Evolutionary conservation across 2,888 invertebrate species (phyloP).

Genomic region (Entomobrya multifasciata): DNA sequence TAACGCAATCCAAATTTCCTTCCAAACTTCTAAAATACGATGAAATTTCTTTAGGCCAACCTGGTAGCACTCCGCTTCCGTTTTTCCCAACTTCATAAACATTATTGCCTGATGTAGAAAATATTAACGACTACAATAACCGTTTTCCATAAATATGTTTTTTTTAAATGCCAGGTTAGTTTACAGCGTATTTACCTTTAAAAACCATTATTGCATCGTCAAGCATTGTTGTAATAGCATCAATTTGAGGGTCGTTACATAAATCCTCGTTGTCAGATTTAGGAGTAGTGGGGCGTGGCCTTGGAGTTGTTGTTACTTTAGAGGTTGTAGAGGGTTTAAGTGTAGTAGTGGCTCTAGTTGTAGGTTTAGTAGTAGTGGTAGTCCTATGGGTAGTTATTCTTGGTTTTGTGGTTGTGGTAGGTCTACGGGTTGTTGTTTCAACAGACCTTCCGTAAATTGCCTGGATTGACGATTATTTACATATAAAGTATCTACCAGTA

Average conservation of each 20-base stretch:
- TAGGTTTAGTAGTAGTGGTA: constrained; percentile 35
- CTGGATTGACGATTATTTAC: constrained; percentile 11
- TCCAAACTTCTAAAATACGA: constrained; percentile 68
- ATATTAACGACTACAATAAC: neutral
- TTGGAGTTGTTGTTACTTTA: constrained; percentile 18
- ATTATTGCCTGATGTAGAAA: neutral
- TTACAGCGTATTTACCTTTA: constrained; percentile 55
- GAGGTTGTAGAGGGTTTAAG: neutral
- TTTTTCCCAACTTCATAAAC: constrained; percentile 64
- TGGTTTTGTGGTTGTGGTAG: constrained; percentile 18
- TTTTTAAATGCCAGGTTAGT: no score
- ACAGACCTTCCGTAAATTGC: constrained; percentile 21
- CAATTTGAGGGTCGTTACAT: constrained; percentile 67
- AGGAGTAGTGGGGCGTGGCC: constrained; percentile 34
- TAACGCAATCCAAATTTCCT: constrained; percentile 70
- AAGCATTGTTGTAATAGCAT: constrained; percentile 72
- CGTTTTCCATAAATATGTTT: no score
- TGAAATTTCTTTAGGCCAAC: constrained; percentile 72
- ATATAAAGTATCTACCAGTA: no score
- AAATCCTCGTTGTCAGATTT: constrained; percentile 55
- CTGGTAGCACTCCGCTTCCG: constrained; percentile 59
- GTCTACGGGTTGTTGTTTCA: neutral
- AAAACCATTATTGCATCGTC: constrained; percentile 63
- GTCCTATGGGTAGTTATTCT: neutral
- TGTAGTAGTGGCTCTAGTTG: neutral